Evolutionary conservation across 2,113 vertebrate species (phyloP).

Genomic region (Dolichotis patagonum): DNA sequence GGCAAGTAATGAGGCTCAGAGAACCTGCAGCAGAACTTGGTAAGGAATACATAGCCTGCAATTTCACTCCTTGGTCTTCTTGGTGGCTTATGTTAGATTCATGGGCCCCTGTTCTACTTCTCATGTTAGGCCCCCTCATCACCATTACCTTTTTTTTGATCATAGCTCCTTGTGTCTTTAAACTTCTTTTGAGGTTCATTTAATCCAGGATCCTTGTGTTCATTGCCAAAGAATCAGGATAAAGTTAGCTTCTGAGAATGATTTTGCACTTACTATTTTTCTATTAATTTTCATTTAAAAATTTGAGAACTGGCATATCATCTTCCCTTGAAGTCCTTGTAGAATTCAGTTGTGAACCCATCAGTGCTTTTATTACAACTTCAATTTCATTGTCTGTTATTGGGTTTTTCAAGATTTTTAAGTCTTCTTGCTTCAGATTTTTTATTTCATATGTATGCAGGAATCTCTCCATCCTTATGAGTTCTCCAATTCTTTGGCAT

Average conservation of each 20-base stretch:
- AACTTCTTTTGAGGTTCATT: no score
- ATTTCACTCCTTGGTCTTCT: no score
- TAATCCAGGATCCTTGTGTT: no score
- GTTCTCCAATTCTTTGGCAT: neutral
- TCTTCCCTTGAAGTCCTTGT: neutral
- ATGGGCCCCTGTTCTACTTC: no score
- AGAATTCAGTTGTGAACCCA: neutral
- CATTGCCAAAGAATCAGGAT: neutral
- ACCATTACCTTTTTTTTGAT: no score
- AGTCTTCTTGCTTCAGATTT: neutral
- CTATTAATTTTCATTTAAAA: neutral
- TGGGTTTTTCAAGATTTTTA: neutral
- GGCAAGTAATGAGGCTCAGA: no score
- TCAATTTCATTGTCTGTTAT: neutral
- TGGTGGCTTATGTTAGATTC: no score
- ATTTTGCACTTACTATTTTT: neutral
- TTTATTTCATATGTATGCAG: neutral
- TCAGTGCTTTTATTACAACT: neutral
- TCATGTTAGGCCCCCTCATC: no score
- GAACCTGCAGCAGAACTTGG: no score
- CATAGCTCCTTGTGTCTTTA: no score
- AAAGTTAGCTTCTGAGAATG: neutral
- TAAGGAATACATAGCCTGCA: no score
- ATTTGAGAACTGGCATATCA: neutral
- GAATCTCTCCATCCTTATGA: neutral